Conservation (phyloP, 1,140 invertebrate genomes). For the Bombus breviceps region DNA sequence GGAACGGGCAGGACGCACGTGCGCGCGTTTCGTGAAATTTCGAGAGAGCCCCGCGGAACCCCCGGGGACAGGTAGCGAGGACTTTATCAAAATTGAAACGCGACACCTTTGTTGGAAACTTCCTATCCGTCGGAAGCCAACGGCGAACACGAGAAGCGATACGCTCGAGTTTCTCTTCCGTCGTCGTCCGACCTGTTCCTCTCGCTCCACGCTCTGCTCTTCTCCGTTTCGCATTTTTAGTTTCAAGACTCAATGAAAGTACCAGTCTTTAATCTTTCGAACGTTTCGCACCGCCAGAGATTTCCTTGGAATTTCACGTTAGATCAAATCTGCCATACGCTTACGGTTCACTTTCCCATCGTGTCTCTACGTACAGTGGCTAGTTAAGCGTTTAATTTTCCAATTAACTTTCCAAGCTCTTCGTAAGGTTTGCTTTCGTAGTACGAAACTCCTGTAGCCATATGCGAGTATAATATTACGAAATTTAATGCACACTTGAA, state of each 20-base stretch:
- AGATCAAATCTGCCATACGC: too few relatives aligned
- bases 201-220: background rate
- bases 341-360: too few relatives aligned
- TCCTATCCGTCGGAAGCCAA: constrained; percentile 52
- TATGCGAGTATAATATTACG: too few relatives aligned
- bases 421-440: too few relatives aligned
- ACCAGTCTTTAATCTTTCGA: too few relatives aligned
- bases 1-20: constrained; percentile 22
- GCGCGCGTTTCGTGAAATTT: constrained; percentile 67
- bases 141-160: constrained; percentile 39
- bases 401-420: too few relatives aligned
- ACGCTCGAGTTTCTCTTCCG: constrained; percentile 41
- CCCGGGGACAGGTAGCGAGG: constrained; percentile 60
- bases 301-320: too few relatives aligned
- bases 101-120: constrained; percentile 72
- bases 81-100: constrained; percentile 75
- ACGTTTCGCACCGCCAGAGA: rapidly evolving
- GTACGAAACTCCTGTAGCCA: too few relatives aligned
- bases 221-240: background rate
- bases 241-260: too few relatives aligned
- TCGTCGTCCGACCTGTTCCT: background rate
- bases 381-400: too few relatives aligned
- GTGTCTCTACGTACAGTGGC: too few relatives aligned
- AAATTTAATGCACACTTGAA: too few relatives aligned
- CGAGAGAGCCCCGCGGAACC: constrained; percentile 51